Evolutionary conservation across 2,888 invertebrate species (phyloP).

Genomic region (Andrena fulva): DNA sequence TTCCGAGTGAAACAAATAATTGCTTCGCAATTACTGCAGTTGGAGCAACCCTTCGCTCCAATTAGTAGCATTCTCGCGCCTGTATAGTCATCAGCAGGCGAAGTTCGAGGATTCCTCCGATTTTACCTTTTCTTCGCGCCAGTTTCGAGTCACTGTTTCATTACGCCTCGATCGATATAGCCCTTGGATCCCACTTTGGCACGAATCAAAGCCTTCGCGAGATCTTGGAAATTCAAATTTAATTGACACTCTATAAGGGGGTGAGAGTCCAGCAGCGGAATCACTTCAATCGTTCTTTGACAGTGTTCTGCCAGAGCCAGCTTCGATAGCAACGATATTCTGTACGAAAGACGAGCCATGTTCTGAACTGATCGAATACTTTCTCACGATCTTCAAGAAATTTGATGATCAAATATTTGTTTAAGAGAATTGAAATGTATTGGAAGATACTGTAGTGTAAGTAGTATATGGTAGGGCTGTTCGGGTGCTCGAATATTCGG

Average conservation of each 20-base stretch:
- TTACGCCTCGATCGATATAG: conserved; percentile 5
- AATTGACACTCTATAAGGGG: neutral
- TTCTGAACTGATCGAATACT: neutral
- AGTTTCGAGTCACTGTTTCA: conserved; percentile 8
- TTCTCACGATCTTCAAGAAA: too few relatives aligned
- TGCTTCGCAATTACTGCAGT: conserved; percentile 8
- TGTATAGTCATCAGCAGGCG: conserved; percentile 1
- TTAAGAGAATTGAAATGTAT: too few relatives aligned
- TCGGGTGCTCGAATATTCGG: too few relatives aligned
- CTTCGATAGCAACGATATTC: neutral
- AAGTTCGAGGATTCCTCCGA: neutral
- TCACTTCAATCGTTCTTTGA: neutral
- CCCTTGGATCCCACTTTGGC: conserved; percentile 8
- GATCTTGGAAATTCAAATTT: neutral
- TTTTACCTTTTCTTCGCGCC: conserved; percentile 4
- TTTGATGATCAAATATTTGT: too few relatives aligned
- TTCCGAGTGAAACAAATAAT: conserved; percentile 40
- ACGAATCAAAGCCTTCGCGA: conserved; percentile 22
- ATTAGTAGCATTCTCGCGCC: conserved; percentile 37
- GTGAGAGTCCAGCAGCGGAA: neutral
- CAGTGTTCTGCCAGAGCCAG: neutral
- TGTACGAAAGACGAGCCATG: neutral
- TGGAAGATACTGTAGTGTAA: too few relatives aligned
- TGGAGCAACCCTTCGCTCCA: conserved; percentile 19
- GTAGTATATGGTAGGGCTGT: too few relatives aligned